These are phyloP conservation scores for Oligia latruncula DNA, from an alignment of 2,888 invertebrate species.

Conservation along the genomic window DNA sequence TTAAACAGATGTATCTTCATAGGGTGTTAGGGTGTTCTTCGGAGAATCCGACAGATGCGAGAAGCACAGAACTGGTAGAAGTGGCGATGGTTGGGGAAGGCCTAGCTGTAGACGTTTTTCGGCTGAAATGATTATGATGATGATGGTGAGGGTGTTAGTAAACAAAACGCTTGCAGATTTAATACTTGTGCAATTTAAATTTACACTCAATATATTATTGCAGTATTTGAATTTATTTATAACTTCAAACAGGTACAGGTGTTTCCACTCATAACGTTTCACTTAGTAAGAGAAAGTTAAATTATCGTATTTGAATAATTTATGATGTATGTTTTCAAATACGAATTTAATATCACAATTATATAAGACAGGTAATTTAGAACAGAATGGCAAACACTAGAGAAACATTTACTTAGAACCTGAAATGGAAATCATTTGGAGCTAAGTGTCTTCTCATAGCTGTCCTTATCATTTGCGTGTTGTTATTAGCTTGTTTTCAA, in stretches of 20 bases:
- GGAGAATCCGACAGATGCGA: not conserved
- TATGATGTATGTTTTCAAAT: constrained; percentile 23
- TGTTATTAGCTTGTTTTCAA: constrained; percentile 36
- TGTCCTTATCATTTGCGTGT: constrained; percentile 16
- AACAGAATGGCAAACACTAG: not conserved
- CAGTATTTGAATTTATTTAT: not conserved
- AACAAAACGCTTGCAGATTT: constrained; percentile 5
- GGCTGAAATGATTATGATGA: not conserved
- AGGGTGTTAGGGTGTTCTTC: not conserved
- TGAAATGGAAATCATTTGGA: constrained; percentile 36
- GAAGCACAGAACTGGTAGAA: not conserved
- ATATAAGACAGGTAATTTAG: constrained; percentile 13
- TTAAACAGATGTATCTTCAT: constrained; percentile 1
- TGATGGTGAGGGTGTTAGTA: not conserved
- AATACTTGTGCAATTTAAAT: constrained; percentile 7
- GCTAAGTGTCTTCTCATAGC: constrained; percentile 12
- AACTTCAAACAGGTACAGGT: constrained; percentile 22
- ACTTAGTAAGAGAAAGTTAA: constrained; percentile 42
- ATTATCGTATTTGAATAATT: constrained; percentile 37
- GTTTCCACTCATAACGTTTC: constrained; percentile 34
- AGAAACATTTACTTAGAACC: constrained; percentile 26
- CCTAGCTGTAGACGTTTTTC: not conserved
- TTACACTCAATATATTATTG: constrained; percentile 1
- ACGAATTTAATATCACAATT: constrained; percentile 32
- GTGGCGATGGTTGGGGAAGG: not conserved